Conservation (phyloP, 2,113 vertebrate genomes). For the Albula glossodonta region DNA sequence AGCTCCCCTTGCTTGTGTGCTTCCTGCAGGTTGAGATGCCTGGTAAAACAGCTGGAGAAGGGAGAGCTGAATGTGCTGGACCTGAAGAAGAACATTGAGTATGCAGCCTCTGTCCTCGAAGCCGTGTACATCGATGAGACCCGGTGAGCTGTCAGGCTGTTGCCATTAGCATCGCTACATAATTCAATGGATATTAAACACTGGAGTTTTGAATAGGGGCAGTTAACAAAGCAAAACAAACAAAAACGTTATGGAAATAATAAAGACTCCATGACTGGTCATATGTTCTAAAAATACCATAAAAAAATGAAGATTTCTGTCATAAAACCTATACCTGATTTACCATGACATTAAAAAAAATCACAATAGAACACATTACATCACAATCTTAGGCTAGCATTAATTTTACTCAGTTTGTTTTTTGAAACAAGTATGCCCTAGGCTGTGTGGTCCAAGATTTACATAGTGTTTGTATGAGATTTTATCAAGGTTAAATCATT, state of each 20-base stretch:
- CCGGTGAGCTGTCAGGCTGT: not conserved
- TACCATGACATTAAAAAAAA: no score
- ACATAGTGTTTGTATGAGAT: no score
- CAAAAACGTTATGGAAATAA: not conserved
- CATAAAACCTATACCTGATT: no score
- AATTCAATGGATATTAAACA: not conserved
- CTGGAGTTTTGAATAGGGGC: not conserved
- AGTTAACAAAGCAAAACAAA: not conserved
- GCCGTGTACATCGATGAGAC: conserved; percentile 92
- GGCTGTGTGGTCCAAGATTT: no score
- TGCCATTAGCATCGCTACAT: not conserved
- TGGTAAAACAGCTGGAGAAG: conserved; percentile 92
- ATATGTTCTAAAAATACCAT: no score
- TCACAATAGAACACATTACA: no score
- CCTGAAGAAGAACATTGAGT: conserved; percentile 93
- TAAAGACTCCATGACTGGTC: no score
- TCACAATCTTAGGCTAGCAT: no score
- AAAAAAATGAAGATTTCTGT: no score
- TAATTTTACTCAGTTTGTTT: no score
- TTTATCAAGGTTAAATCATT: no score
- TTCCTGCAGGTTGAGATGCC: conserved; percentile 82
- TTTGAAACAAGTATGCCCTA: no score
- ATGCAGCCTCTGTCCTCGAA: conserved; percentile 92
- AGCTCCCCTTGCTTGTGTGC: not conserved
- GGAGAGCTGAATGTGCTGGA: conserved; percentile 89